Conservation (phyloP, 1,140 invertebrate species). For the Zaprionus inermis region DNA sequence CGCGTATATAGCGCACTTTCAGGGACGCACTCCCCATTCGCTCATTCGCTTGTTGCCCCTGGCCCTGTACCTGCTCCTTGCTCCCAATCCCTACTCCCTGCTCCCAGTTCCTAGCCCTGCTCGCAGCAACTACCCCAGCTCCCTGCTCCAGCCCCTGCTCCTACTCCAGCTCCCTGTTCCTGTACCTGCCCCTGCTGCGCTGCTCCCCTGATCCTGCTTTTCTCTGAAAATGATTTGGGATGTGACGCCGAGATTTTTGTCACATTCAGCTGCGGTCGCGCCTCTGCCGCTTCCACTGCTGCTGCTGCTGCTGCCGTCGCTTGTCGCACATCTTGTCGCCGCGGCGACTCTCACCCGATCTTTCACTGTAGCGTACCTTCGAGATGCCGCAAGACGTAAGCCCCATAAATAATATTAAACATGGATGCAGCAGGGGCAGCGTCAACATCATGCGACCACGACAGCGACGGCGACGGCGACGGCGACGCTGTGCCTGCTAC, state of each 20-base stretch:
- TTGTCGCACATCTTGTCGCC: conserved; percentile 60
- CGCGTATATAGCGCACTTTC: conserved; percentile 32
- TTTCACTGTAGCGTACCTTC: conserved; percentile 60
- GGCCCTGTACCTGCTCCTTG: not conserved
- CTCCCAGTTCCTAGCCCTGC: too few relatives aligned
- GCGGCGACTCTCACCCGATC: conserved; percentile 57
- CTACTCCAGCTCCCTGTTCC: not conserved
- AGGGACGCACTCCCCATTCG: conserved; percentile 4
- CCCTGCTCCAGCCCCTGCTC: not conserved
- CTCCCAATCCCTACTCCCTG: not conserved
- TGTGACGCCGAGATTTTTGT: conserved; percentile 77
- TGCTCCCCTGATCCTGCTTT: conserved; percentile 45
- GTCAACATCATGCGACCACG: conserved; percentile 42
- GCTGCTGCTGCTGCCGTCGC: conserved; percentile 1
- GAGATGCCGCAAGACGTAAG: conserved; percentile 44
- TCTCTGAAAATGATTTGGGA: conserved; percentile 78
- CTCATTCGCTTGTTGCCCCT: not conserved
- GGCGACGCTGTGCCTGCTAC: conserved; percentile 62
- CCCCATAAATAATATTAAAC: conserved; percentile 82
- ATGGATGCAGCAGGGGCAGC: conserved; percentile 56
- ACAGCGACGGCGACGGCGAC: conserved; percentile 25
- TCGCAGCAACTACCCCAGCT: not conserved
- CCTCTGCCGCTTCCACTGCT: not conserved
- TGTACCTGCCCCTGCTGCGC: not conserved
- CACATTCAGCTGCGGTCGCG: conserved; percentile 46